These are phyloP conservation scores for Hafferia zeledoni DNA, from an alignment of 2,797 vertebrate species.

Conservation along the genomic window DNA sequence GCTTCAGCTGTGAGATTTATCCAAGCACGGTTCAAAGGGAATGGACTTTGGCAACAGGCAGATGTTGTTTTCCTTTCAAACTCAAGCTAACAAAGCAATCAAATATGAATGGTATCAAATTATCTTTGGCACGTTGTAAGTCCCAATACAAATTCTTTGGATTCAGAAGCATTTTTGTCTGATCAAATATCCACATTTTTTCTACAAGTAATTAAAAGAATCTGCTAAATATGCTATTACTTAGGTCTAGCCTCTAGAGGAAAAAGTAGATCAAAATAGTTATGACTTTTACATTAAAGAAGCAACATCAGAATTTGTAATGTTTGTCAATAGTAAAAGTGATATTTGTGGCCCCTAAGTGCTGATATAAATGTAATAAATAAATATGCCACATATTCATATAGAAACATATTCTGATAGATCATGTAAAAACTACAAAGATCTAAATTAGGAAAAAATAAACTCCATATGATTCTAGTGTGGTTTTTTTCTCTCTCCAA, in stretches of 20 bases:
- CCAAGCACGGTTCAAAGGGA: neutral
- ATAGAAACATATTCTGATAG: neutral
- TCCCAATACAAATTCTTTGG: neutral
- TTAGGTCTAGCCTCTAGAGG: neutral
- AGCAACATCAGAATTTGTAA: neutral
- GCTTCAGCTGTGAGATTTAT: constrained; percentile 24
- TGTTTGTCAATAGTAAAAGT: neutral
- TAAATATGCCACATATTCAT: neutral
- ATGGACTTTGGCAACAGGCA: constrained; percentile 12
- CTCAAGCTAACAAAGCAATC: constrained; percentile 6
- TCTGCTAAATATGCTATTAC: neutral
- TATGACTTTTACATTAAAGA: neutral
- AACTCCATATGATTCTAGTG: neutral
- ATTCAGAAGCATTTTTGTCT: neutral
- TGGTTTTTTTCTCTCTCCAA: neutral
- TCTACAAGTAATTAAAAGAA: neutral
- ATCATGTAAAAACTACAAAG: neutral
- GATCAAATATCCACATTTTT: neutral
- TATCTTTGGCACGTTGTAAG: neutral
- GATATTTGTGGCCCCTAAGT: neutral
- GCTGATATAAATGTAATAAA: neutral
- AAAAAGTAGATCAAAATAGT: neutral
- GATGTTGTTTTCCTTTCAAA: constrained; percentile 18
- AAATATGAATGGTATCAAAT: constrained; percentile 39
- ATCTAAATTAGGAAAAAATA: neutral